Percentiles rank a stretch among this genome's conserved stretches.
phyloP scores from a whole-genome alignment of 2,797 vertebrate species.

The Chanos chanos region DNA sequence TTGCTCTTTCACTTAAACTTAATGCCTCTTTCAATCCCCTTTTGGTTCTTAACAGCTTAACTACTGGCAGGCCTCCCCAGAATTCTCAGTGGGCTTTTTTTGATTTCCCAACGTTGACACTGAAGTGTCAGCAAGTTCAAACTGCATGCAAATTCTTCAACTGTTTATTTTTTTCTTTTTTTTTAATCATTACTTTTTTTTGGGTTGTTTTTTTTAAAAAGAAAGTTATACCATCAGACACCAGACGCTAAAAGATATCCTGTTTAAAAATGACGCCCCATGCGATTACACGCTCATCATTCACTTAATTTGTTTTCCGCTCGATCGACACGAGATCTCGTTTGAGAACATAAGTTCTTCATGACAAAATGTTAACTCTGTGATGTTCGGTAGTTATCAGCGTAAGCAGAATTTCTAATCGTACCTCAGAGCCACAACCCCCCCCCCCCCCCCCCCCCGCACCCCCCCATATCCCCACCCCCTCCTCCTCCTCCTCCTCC shows the following conservation, averaged over 20 bases:
- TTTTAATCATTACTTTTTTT: no score
- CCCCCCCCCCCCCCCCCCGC: neutral
- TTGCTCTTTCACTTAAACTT: conserved; percentile 19
- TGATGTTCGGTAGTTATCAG: conserved; percentile 3
- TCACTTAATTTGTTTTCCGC: no score
- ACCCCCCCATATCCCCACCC: conserved; percentile 32
- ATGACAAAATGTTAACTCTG: neutral
- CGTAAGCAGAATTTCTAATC: conserved; percentile 12
- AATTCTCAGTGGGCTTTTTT: conserved; percentile 37
- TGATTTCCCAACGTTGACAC: neutral
- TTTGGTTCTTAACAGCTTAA: conserved; percentile 48
- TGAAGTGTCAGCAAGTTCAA: neutral
- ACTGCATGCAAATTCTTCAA: neutral
- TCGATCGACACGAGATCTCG: conserved; percentile 4
- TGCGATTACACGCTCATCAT: no score
- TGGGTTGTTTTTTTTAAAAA: no score
- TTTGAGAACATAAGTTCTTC: neutral
- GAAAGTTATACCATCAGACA: no score
- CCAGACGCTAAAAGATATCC: no score
- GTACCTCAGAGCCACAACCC: conserved; percentile 31
- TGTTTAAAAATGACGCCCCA: no score
- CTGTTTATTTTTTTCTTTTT: neutral
- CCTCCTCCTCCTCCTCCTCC: neutral
- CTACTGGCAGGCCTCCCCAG: conserved; percentile 44
- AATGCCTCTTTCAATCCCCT: conserved; percentile 43